Evolutionary conservation across 2,113 vertebrate genomes (phyloP).

Genomic region (Saguinus midas): DNA sequence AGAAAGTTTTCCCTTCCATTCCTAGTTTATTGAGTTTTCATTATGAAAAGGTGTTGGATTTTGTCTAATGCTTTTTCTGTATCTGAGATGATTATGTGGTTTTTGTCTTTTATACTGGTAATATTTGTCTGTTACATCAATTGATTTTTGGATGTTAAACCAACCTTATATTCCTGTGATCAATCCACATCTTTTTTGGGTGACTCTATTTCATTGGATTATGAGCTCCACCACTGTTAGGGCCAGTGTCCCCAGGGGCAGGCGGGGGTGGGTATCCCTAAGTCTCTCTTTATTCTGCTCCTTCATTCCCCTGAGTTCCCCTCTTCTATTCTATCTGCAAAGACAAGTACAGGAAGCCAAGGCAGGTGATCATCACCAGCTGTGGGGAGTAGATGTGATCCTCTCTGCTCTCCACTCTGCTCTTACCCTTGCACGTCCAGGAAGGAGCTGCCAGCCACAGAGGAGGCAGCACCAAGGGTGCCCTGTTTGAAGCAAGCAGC

Average conservation of each 20-base stretch:
- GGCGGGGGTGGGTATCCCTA: accelerated
- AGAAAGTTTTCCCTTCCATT: not conserved
- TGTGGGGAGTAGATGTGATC: slow-evolving; percentile 90
- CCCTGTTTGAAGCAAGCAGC: not conserved
- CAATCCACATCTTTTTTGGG: not conserved
- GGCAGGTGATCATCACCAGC: slow-evolving; percentile 95
- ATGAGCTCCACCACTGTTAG: not conserved
- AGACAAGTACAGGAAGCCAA: slow-evolving; percentile 96
- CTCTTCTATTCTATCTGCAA: not conserved
- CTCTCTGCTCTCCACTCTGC: not conserved
- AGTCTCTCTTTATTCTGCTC: not conserved
- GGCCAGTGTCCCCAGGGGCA: not conserved
- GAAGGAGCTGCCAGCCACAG: accelerated
- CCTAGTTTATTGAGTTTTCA: not conserved
- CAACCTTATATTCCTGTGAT: not conserved
- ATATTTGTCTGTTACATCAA: not conserved
- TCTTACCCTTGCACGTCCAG: accelerated
- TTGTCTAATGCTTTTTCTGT: not conserved
- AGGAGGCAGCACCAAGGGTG: not conserved
- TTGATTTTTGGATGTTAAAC: not conserved
- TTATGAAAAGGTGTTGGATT: not conserved
- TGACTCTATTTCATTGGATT: not conserved
- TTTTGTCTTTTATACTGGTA: not conserved
- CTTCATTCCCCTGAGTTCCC: not conserved
- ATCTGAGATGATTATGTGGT: not conserved